Conservation (phyloP, 1,140 invertebrate genomes). For the Vanessa atalanta region DNA sequence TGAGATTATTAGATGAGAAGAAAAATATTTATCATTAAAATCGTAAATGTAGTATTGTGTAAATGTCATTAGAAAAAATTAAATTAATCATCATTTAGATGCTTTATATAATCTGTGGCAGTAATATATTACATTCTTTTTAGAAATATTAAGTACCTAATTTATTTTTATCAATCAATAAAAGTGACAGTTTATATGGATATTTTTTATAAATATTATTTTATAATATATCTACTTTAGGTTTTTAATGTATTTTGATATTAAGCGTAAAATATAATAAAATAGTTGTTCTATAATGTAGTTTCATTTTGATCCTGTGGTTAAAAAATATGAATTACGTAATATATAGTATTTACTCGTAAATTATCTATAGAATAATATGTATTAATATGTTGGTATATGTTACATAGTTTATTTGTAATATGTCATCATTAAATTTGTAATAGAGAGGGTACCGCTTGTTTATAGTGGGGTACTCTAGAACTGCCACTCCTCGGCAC, state of each 20-base stretch:
- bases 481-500: no score
- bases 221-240: conserved; percentile 54
- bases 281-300: conserved; percentile 39
- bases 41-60: conserved; percentile 36
- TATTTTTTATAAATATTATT: conserved; percentile 50
- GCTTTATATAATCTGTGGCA: conserved; percentile 37
- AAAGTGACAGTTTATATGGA: conserved; percentile 37
- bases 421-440: no score
- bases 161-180: conserved; percentile 42
- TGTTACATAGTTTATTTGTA: no score
- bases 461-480: no score
- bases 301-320: conserved; percentile 31
- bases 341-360: no score
- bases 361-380: no score
- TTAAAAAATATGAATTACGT: background rate
- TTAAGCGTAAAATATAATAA: conserved; percentile 51
- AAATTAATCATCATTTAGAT: conserved; percentile 34
- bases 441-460: no score
- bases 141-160: conserved; percentile 22
- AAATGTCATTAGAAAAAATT: conserved; percentile 26
- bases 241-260: conserved; percentile 57
- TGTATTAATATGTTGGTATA: no score
- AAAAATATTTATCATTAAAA: conserved; percentile 7
- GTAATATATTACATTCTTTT: background rate
- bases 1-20: conserved; percentile 8